These are phyloP conservation scores for Dasypus novemcinctus DNA, from an alignment of 2,113 vertebrate genomes.

Conservation along the genomic window DNA sequence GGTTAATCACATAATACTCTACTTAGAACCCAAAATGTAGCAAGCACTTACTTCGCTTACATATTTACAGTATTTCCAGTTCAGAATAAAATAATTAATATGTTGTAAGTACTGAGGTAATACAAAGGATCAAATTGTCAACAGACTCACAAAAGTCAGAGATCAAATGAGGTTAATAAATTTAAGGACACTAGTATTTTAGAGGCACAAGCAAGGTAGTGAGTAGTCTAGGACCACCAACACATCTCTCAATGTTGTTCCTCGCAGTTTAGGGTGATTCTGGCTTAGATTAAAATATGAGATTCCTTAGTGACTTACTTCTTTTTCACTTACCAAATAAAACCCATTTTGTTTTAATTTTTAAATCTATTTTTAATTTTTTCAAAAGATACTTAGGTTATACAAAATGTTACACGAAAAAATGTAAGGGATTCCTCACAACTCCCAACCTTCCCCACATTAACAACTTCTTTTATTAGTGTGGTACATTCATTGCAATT, in stretches of 20 bases:
- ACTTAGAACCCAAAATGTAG: background rate
- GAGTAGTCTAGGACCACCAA: no score
- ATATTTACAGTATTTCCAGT: background rate
- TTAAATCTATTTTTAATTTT: no score
- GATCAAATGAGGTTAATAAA: background rate
- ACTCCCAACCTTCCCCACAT: no score
- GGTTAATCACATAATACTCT: background rate
- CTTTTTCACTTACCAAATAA: background rate
- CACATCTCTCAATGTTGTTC: background rate
- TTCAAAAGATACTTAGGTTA: no score
- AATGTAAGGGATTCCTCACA: no score
- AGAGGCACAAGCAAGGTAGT: background rate
- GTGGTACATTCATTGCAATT: no score
- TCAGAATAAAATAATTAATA: background rate
- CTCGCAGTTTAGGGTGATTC: background rate
- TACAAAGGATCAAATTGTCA: background rate
- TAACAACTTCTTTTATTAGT: no score
- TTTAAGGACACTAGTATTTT: background rate
- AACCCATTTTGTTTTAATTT: no score
- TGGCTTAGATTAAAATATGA: background rate
- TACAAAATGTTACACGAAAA: no score
- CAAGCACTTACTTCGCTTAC: background rate
- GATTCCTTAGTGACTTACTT: background rate
- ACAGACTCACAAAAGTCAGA: background rate
- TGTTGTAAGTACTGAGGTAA: background rate